phyloP scores from a whole-genome alignment of 2,888 invertebrate genomes.

The Listrodromus nycthemerus region DNA sequence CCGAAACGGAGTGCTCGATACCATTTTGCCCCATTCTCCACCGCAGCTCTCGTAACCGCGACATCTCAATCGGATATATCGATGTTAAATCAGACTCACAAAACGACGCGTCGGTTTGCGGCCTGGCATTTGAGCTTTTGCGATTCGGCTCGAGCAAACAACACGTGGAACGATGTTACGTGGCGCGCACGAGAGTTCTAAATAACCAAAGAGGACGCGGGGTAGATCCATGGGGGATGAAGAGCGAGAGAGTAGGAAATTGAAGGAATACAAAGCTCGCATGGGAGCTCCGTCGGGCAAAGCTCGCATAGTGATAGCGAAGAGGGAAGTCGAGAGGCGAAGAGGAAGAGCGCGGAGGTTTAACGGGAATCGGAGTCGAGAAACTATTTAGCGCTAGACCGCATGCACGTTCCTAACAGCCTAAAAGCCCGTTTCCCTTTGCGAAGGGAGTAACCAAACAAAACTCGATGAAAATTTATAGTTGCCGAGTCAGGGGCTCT shows the following conservation, averaged over 20 bases:
- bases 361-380: constrained; percentile 1
- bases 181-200: background rate
- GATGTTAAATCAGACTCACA: background rate
- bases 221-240: background rate
- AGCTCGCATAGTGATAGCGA: constrained; percentile 21
- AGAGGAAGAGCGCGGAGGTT: constrained; percentile 5
- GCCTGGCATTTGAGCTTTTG: background rate
- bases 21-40: too few species aligned
- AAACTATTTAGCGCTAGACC: constrained; percentile 23
- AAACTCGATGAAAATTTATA: background rate
- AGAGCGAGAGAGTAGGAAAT: background rate
- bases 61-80: background rate
- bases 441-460: constrained; percentile 8
- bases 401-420: constrained; percentile 11
- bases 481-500: background rate
- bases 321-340: constrained; percentile 22
- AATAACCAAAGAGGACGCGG: background rate
- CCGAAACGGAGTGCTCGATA: too few species aligned
- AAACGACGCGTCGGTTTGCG: background rate
- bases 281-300: background rate
- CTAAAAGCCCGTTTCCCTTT: constrained; percentile 13
- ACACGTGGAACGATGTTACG: background rate
- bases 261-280: constrained; percentile 2
- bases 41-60: background rate
- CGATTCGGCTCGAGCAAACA: constrained; percentile 3